These are phyloP conservation scores for Potamarius usumacintae DNA, from an alignment of 2,113 vertebrate species.

Conservation along the genomic window DNA sequence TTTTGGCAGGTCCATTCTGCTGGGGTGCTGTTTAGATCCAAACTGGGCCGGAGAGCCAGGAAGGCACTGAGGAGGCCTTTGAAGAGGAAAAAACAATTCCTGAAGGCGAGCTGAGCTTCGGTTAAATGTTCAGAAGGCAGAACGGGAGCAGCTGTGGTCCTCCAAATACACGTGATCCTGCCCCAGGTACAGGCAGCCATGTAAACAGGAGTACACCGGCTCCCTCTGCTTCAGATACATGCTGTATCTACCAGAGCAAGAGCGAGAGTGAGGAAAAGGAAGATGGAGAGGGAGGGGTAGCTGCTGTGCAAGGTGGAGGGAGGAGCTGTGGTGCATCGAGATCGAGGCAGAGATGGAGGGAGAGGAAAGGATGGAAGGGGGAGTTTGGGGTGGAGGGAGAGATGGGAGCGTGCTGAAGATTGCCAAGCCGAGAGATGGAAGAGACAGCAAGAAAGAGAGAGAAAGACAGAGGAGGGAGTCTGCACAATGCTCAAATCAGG, in stretches of 20 bases:
- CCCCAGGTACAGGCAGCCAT: conserved; percentile 71
- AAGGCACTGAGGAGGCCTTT: conserved; percentile 61
- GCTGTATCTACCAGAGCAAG: conserved; percentile 72
- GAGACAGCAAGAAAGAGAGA: conserved; percentile 25
- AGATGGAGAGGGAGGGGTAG: conserved; percentile 55
- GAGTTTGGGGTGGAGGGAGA: not conserved
- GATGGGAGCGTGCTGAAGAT: conserved; percentile 46
- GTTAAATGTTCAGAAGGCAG: conserved; percentile 49
- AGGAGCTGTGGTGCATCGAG: conserved; percentile 54
- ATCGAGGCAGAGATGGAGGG: conserved; percentile 55
- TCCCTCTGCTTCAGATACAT: conserved; percentile 72
- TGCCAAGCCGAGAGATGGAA: conserved; percentile 41
- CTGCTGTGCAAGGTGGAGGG: conserved; percentile 57
- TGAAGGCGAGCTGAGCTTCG: conserved; percentile 45
- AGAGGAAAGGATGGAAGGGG: conserved; percentile 55
- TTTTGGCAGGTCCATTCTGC: conserved; percentile 77
- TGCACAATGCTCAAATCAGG: conserved; percentile 54
- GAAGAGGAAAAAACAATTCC: conserved; percentile 52
- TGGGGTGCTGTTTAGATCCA: conserved; percentile 67
- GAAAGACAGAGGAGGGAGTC: conserved; percentile 21
- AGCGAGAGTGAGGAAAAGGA: conserved; percentile 53
- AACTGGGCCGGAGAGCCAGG: conserved; percentile 70
- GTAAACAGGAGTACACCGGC: conserved; percentile 74
- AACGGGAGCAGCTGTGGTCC: conserved; percentile 64
- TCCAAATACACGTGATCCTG: conserved; percentile 70